Evolutionary conservation across 2,113 vertebrate genomes (phyloP).

Genomic region (Lophochroa leadbeateri): DNA sequence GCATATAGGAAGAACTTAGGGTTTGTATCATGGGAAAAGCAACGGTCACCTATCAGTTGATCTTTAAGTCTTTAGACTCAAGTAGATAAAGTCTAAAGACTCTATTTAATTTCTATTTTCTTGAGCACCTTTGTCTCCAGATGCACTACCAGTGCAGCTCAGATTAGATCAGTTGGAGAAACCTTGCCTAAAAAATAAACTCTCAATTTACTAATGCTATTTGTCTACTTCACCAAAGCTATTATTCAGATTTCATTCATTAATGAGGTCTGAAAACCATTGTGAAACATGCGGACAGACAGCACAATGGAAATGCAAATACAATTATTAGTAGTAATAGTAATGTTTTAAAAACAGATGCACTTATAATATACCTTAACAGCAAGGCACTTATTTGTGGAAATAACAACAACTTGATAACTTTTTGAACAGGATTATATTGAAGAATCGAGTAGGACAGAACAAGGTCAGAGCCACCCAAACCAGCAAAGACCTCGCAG

Average conservation of each 20-base stretch:
- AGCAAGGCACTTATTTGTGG: background rate
- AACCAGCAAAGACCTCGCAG: background rate
- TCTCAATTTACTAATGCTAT: background rate
- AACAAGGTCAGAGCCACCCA: background rate
- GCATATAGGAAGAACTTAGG: background rate
- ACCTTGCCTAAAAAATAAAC: background rate
- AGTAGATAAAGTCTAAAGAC: background rate
- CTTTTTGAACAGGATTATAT: background rate
- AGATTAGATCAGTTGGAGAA: background rate
- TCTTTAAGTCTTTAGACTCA: background rate
- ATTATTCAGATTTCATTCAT: background rate
- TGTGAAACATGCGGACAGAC: background rate
- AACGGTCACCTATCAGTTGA: no score
- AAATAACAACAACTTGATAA: background rate
- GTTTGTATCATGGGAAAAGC: background rate
- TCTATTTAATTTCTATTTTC: background rate
- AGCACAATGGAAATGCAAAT: background rate
- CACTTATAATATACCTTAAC: background rate
- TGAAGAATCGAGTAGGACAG: background rate
- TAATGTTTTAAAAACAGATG: background rate
- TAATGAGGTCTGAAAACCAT: background rate
- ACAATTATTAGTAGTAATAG: background rate
- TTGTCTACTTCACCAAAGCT: background rate
- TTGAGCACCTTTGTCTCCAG: background rate
- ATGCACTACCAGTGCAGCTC: background rate